phyloP scores from a whole-genome alignment of 1,140 invertebrate species.

The Nixonia krombeini region DNA sequence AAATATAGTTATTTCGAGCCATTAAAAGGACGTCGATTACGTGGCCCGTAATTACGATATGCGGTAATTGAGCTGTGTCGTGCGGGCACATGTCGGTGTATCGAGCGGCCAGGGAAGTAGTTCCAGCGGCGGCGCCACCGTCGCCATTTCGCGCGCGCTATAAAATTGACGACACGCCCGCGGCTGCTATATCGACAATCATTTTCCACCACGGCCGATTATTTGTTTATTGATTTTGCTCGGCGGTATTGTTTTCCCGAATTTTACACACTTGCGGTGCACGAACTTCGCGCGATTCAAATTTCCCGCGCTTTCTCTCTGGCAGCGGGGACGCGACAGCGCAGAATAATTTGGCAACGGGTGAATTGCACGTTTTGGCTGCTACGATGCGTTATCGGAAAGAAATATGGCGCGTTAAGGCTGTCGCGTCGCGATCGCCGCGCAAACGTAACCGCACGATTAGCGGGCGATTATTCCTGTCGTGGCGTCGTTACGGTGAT shows the following conservation, averaged over 20 bases:
- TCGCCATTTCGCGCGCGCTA: conserved; percentile 2
- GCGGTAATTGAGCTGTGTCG: conserved; percentile 40
- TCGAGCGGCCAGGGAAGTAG: conserved; percentile 11
- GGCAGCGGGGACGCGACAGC: too few species aligned
- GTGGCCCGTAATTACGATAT: conserved; percentile 30
- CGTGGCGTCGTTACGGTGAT: conserved; percentile 33
- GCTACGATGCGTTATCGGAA: conserved; percentile 32
- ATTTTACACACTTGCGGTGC: too few species aligned
- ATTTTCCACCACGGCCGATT: conserved; percentile 16
- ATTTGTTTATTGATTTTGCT: conserved; percentile 19
- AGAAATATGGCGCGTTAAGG: conserved; percentile 26
- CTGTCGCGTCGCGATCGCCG: not conserved
- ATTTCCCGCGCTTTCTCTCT: too few species aligned
- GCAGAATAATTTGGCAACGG: too few species aligned
- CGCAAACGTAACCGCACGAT: conserved; percentile 26
- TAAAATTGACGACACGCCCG: conserved; percentile 18
- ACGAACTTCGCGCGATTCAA: too few species aligned
- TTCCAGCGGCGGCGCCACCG: conserved; percentile 4
- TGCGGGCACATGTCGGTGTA: conserved; percentile 17
- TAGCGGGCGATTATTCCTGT: conserved; percentile 41
- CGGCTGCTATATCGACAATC: conserved; percentile 5
- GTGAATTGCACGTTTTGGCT: too few species aligned
- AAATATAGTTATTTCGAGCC: conserved; percentile 17
- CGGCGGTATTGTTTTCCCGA: not conserved
- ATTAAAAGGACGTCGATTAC: conserved; percentile 40